These are phyloP conservation scores for Akabosia matsudoensis DNA, from an alignment of 1,140 invertebrate genomes.

Conservation along the genomic window DNA sequence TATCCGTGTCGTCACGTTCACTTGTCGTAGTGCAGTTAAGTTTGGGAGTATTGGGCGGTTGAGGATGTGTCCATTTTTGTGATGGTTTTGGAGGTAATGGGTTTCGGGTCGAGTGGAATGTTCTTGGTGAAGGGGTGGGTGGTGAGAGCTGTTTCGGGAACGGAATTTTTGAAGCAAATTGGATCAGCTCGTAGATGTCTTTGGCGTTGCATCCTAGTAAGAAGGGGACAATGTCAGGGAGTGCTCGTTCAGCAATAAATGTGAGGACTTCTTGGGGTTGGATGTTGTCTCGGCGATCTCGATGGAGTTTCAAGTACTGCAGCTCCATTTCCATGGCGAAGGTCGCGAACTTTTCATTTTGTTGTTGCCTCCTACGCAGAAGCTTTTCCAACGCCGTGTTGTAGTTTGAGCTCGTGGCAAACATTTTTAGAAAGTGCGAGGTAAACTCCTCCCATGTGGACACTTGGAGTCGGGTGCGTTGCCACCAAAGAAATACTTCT, in stretches of 20 bases:
- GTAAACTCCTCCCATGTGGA: background rate
- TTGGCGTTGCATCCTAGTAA: background rate
- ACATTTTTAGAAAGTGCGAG: background rate
- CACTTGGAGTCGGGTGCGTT: background rate
- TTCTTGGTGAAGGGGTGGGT: too few species aligned
- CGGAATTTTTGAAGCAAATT: background rate
- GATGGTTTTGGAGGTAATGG: too few species aligned
- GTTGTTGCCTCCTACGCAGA: background rate
- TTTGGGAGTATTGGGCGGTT: too few species aligned
- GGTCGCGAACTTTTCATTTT: background rate
- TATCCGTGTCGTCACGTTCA: too few species aligned
- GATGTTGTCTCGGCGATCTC: background rate
- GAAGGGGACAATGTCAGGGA: background rate
- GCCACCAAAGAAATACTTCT: background rate
- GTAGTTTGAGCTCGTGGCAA: background rate
- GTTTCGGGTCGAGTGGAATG: too few species aligned
- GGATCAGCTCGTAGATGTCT: background rate
- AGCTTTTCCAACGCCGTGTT: background rate
- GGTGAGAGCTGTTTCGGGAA: background rate
- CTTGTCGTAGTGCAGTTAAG: too few species aligned
- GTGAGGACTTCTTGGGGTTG: background rate
- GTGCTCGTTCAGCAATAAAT: background rate
- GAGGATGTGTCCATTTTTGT: too few species aligned
- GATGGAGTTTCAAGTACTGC: background rate
- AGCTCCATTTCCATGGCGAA: conserved; percentile 17